Evolutionary conservation across 2,888 invertebrate species (phyloP).

Genomic region (Tachina grossa): DNA sequence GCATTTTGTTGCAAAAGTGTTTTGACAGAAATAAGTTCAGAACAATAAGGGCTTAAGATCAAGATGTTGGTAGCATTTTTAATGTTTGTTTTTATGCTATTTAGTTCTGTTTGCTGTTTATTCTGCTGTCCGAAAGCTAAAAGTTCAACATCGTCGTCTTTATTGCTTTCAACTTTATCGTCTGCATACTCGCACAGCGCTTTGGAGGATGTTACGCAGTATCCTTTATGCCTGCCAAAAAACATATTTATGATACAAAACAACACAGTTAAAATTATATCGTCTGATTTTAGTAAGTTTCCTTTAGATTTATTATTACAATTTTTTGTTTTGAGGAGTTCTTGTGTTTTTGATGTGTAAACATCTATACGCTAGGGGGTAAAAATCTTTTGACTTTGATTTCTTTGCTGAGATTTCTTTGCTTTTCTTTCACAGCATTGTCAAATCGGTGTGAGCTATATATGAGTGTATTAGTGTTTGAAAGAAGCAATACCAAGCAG

Average conservation of each 20-base stretch:
- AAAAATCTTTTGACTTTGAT: no score
- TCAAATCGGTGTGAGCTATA: no score
- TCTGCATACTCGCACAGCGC: conserved; percentile 10
- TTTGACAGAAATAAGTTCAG: conserved; percentile 24
- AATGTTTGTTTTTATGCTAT: conserved; percentile 26
- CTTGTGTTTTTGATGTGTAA: no score
- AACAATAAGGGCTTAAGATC: background rate
- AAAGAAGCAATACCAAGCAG: no score
- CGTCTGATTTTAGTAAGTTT: conserved; percentile 57
- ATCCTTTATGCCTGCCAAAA: conserved; percentile 57
- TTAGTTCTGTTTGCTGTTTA: conserved; percentile 47
- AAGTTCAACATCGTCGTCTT: conserved; percentile 41
- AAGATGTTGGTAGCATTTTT: conserved; percentile 50
- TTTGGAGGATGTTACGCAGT: conserved; percentile 50
- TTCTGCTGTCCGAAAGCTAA: conserved; percentile 44
- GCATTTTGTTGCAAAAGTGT: conserved; percentile 5
- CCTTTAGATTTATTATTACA: background rate
- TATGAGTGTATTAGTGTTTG: no score
- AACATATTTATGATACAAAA: conserved; percentile 46
- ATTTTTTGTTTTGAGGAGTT: no score
- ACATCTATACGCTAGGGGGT: no score
- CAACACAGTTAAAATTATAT: conserved; percentile 48
- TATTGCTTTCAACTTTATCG: conserved; percentile 33
- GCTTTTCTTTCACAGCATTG: no score
- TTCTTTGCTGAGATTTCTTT: no score